These are phyloP conservation scores for Sterrhoptilus dennistouni DNA, from an alignment of 2,113 vertebrate species.

Conservation along the genomic window DNA sequence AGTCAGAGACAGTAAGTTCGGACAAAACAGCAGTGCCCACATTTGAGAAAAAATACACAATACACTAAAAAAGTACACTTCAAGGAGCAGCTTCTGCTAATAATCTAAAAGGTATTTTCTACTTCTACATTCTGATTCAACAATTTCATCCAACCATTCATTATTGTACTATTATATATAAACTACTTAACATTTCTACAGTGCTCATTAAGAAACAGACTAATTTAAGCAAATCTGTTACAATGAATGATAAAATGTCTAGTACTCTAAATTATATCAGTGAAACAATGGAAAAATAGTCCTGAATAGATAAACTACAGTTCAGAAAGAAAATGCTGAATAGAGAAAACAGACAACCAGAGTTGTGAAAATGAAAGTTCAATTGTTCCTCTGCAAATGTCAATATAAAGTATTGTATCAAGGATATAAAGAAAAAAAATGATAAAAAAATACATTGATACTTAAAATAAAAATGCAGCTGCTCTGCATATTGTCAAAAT, in stretches of 20 bases:
- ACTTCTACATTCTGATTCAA: not conserved
- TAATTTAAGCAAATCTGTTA: slow-evolving; percentile 17
- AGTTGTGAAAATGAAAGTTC: slow-evolving; percentile 19
- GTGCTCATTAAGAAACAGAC: not conserved
- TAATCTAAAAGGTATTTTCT: not conserved
- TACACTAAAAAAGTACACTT: not conserved
- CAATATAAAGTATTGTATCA: slow-evolving; percentile 34
- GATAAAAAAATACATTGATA: slow-evolving; percentile 42
- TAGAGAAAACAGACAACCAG: slow-evolving; percentile 9
- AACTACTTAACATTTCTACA: slow-evolving; percentile 10
- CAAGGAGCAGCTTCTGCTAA: not conserved
- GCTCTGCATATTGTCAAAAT: slow-evolving; percentile 55
- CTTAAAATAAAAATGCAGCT: slow-evolving; percentile 71
- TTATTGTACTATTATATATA: not conserved
- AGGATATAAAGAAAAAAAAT: not conserved
- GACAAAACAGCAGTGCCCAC: not conserved
- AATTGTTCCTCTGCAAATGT: slow-evolving; percentile 43
- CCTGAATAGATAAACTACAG: not conserved
- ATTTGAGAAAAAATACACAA: not conserved
- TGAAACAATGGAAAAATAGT: slow-evolving; percentile 9
- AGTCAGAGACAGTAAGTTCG: not conserved
- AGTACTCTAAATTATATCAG: not conserved
- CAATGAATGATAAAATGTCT: slow-evolving; percentile 11
- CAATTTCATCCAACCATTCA: not conserved
- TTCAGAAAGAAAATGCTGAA: slow-evolving; percentile 44